phyloP scores from a whole-genome alignment of 2,797 vertebrate species.

The Austrolebias charrua region DNA sequence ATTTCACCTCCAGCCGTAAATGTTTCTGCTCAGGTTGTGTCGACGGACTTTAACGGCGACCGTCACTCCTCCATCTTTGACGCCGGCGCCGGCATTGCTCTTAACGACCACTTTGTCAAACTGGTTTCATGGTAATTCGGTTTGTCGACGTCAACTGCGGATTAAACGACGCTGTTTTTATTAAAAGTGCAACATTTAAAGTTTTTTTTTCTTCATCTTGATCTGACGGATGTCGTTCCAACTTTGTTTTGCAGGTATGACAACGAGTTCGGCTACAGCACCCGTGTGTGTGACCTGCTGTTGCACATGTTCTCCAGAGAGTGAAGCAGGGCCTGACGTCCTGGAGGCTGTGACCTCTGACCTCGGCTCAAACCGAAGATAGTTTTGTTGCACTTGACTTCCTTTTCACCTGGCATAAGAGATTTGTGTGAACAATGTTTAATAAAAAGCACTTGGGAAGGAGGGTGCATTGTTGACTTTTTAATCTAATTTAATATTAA shows the following conservation, averaged over 20 bases:
- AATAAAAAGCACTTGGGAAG: neutral
- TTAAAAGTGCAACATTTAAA: neutral
- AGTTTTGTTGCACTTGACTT: neutral
- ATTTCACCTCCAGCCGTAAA: neutral
- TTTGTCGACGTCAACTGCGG: neutral
- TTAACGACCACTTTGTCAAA: conserved; percentile 93
- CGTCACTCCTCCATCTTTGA: conserved; percentile 93
- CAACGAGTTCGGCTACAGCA: conserved; percentile 93
- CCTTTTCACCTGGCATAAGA: too few species aligned
- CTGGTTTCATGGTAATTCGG: conserved; percentile 84
- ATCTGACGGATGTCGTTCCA: neutral
- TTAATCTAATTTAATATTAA: too few species aligned
- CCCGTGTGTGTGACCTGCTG: conserved; percentile 90
- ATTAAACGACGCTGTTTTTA: neutral
- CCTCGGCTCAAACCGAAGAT: conserved; percentile 17
- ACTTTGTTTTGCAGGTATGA: conserved; percentile 83
- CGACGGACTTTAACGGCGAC: conserved; percentile 93
- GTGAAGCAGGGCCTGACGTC: conserved; percentile 58
- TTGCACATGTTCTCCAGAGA: conserved; percentile 87
- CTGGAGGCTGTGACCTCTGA: conserved; percentile 13
- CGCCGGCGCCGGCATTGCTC: conserved; percentile 92
- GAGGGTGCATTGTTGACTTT: too few species aligned
- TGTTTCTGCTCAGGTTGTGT: conserved; percentile 85
- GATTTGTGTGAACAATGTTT: neutral
- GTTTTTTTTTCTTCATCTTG: neutral